Base-by-base conservation (phyloP, 2,113 vertebrate species). In the Tragulus kanchil region DNA sequence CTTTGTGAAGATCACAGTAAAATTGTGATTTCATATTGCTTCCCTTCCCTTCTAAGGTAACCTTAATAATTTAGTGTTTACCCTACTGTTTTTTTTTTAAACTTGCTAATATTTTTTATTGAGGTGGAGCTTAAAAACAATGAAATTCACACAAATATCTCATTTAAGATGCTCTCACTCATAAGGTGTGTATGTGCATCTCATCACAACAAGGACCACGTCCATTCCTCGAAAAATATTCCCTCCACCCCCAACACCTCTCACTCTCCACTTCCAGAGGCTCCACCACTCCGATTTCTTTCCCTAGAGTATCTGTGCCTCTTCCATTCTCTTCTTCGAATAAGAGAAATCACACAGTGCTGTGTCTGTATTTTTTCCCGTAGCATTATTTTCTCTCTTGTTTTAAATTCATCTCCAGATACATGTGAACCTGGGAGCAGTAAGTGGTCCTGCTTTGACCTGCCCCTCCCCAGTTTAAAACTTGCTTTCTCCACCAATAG, bases 71-170 rank as follows among this genome's bases (percentile, higher is more conserved):
- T 90, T 71, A 25, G 8, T 82, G n/a, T 64, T 89, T 56, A 69
- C 45, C 12, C 26, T 90, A 16, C 21, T 23, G 62, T 54, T 75
- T 19, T 61, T 62, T 36, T 81, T 79, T 79, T 61, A 54, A 54
- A 17, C n/a, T 48, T 95, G 82, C 62, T 64, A 56, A 4, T 64
- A 36, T 67, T 45, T 79, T 87, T 79, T 54, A 69, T 61, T 69
- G 81, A 85, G 25, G 25, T 86, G 8, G 64, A 95, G 81, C 45
- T 95, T 65, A 86, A 93, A 95, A 73, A 82, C 50, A 86, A 42
- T 52, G 36, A 52, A 73, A 65, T 28, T 31, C 50, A 89, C 23
- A 10, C 71, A 75, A 28, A 7, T 21, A 48, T 36, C 56, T 36
- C 92, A 77, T 12, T 83, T 21, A 17, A 6, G 61, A 25, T 50